phyloP scores from a whole-genome alignment of 37 sponge, comb jelly and placozoan genomes.

The Oscarella lobularis region DNA sequence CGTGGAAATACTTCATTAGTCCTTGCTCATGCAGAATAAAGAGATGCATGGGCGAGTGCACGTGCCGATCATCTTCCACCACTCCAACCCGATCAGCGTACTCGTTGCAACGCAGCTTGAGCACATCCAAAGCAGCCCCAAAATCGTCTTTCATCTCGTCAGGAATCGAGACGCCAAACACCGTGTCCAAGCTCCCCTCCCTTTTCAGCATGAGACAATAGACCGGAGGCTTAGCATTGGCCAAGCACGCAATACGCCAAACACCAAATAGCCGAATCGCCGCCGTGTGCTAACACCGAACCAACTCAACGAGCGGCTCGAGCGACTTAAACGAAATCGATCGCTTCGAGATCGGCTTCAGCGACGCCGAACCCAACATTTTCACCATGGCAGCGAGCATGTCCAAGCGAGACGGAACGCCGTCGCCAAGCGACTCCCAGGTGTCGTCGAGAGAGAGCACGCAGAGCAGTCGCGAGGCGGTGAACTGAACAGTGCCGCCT shows the following conservation, averaged over 20 bases:
- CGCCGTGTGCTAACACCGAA: neutral
- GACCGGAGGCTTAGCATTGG: neutral
- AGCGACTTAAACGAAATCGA: neutral
- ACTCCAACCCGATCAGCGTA: no score
- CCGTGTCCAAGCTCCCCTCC: neutral
- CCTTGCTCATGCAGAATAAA: no score
- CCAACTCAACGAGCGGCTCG: neutral
- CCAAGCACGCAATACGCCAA: neutral
- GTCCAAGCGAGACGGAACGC: neutral
- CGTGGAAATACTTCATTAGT: no score
- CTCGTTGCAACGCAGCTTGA: no score
- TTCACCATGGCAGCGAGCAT: neutral
- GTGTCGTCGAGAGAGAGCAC: neutral
- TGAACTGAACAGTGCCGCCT: neutral
- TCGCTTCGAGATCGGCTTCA: neutral
- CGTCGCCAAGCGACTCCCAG: neutral
- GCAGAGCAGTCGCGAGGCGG: neutral
- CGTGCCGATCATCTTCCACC: no score
- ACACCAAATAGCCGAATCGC: neutral
- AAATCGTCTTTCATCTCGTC: neutral
- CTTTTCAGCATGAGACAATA: neutral
- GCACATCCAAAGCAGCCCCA: no score
- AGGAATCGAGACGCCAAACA: neutral
- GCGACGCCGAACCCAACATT: neutral
- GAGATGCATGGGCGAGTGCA: no score